Conservation (phyloP, 1,140 invertebrate species). For the Drosophila biarmipes region DNA sequence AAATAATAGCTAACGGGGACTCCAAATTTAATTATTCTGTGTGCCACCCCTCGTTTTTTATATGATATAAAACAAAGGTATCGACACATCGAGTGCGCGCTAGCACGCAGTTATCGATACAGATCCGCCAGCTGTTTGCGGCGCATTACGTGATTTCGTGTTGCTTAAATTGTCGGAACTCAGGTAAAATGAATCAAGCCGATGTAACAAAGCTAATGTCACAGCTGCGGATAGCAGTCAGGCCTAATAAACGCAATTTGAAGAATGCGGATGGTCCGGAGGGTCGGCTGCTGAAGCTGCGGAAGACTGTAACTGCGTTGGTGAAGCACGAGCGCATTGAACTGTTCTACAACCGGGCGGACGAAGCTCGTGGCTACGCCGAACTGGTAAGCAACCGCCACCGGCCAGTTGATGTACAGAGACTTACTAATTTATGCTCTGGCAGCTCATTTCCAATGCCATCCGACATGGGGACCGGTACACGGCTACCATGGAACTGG, state of each 20-base stretch:
- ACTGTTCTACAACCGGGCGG: conserved; percentile 89
- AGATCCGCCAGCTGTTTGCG: conserved; percentile 41
- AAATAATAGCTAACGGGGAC: too few relatives aligned
- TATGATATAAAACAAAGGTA: neutral
- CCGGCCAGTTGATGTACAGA: conserved; percentile 33
- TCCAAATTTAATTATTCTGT: too few relatives aligned
- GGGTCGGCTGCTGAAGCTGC: conserved; percentile 90
- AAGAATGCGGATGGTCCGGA: conserved; percentile 89
- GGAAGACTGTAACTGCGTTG: conserved; percentile 93
- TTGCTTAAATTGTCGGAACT: conserved; percentile 18
- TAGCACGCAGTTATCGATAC: conserved; percentile 2
- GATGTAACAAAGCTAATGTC: conserved; percentile 90
- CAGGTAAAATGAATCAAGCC: conserved; percentile 90
- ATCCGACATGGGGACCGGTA: conserved; percentile 93
- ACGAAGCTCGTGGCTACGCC: conserved; percentile 95
- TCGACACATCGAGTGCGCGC: neutral
- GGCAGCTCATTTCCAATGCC: conserved; percentile 94
- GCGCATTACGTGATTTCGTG: conserved; percentile 59
- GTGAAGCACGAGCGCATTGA: conserved; percentile 96
- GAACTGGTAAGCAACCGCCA: conserved; percentile 88
- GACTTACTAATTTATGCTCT: neutral
- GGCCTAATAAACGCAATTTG: conserved; percentile 87
- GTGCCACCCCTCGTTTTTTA: neutral
- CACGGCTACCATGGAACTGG: conserved; percentile 94
- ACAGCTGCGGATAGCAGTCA: conserved; percentile 88